phyloP scores from a whole-genome alignment of 2,797 vertebrate genomes.

The Malurus leucopterus region DNA sequence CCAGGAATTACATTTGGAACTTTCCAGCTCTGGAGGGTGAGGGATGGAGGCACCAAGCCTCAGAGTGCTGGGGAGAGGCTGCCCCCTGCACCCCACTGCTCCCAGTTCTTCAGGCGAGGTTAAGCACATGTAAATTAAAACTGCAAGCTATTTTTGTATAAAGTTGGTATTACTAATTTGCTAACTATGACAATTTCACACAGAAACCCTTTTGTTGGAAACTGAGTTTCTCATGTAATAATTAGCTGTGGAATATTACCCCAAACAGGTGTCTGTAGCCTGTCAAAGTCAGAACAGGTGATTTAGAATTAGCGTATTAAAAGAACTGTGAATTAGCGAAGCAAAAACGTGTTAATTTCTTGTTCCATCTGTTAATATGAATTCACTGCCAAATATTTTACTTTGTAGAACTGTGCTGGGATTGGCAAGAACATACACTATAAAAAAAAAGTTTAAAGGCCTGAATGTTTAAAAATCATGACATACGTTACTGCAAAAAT shows the following conservation, averaged over 20 bases:
- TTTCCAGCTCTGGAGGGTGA: not conserved
- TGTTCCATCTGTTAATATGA: slow-evolving; percentile 99
- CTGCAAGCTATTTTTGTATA: slow-evolving; percentile 70
- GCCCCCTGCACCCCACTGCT: slow-evolving; percentile 10
- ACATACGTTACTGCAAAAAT: slow-evolving; percentile 84
- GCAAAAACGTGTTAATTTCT: slow-evolving; percentile 98
- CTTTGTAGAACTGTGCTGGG: slow-evolving; percentile 85
- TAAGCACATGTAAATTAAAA: slow-evolving; percentile 70
- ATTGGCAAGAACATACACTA: slow-evolving; percentile 87
- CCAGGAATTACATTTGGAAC: not conserved
- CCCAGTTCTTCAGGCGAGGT: slow-evolving; percentile 45
- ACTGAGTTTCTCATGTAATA: slow-evolving; percentile 95
- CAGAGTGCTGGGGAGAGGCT: not conserved
- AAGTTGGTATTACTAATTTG: slow-evolving; percentile 80
- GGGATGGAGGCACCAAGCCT: not conserved
- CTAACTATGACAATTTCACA: slow-evolving; percentile 87
- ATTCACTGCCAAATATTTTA: slow-evolving; percentile 98
- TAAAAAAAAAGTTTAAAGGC: slow-evolving; percentile 84
- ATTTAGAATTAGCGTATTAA: slow-evolving; percentile 91
- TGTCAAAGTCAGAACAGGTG: slow-evolving; percentile 93
- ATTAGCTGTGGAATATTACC: slow-evolving; percentile 94
- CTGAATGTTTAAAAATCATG: slow-evolving; percentile 84
- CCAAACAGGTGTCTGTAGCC: slow-evolving; percentile 98
- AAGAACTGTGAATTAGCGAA: slow-evolving; percentile 92
- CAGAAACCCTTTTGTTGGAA: slow-evolving; percentile 83